Evolutionary conservation across 1,140 invertebrate genomes (phyloP).

Genomic region (Cataglyphis hispanica): DNA sequence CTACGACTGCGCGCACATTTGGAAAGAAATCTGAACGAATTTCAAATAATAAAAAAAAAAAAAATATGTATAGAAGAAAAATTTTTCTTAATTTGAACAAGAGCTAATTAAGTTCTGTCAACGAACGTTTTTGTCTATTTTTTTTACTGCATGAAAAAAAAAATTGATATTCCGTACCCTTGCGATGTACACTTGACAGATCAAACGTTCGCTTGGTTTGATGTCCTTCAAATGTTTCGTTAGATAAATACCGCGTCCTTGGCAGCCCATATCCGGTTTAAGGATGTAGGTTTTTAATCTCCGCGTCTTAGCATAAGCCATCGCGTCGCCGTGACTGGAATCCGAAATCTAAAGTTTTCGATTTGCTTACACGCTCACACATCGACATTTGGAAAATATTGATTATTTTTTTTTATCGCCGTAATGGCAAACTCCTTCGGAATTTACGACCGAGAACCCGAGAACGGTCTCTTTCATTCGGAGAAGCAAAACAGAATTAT

Average conservation of each 20-base stretch:
- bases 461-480: conserved; percentile 16
- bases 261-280: conserved; percentile 95
- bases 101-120: background rate
- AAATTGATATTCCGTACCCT: conserved; percentile 83
- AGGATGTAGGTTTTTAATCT: conserved; percentile 94
- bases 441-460: conserved; percentile 42
- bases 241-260: conserved; percentile 94
- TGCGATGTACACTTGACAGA: conserved; percentile 93
- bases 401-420: conserved; percentile 57
- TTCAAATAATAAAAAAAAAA: background rate
- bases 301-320: conserved; percentile 89
- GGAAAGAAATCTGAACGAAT: background rate
- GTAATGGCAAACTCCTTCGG: conserved; percentile 11
- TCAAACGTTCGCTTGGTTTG: conserved; percentile 92
- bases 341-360: conserved; percentile 48
- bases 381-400: conserved; percentile 37
- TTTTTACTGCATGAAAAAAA: conserved; percentile 4
- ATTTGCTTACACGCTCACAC: conserved; percentile 1
- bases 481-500: conserved; percentile 14
- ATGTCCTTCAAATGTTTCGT: conserved; percentile 93
- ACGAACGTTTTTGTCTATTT: background rate
- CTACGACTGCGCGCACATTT: background rate
- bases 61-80: background rate
- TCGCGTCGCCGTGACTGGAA: conserved; percentile 88
- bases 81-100: background rate